These are phyloP conservation scores for Solen grandis DNA, from an alignment of 1,140 invertebrate species.

Conservation along the genomic window DNA sequence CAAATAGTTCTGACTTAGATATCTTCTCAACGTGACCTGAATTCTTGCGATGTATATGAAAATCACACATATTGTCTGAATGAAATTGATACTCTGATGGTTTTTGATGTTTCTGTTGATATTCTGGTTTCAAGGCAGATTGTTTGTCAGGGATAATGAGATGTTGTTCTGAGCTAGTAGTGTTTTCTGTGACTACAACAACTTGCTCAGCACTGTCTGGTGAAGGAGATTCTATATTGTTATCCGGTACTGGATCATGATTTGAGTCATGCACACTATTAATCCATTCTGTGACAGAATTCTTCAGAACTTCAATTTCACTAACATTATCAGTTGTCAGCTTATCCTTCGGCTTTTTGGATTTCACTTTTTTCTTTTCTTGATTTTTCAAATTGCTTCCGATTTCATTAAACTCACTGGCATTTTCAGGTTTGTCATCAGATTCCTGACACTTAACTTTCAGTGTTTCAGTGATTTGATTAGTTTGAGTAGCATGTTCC, in stretches of 20 bases:
- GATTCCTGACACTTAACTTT: not conserved
- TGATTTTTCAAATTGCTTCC: not conserved
- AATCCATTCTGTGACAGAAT: constrained; percentile 54
- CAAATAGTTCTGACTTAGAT: constrained; percentile 33
- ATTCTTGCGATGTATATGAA: too few species aligned
- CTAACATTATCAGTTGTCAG: constrained; percentile 49
- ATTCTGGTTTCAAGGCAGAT: constrained; percentile 48
- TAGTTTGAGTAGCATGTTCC: constrained; percentile 16
- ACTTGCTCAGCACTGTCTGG: too few species aligned
- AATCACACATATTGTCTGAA: too few species aligned
- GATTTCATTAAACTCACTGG: not conserved
- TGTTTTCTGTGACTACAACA: too few species aligned
- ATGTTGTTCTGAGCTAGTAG: too few species aligned
- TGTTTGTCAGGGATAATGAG: too few species aligned
- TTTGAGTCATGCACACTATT: constrained; percentile 42
- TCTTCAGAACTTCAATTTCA: constrained; percentile 49
- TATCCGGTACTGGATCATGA: constrained; percentile 26
- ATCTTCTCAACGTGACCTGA: not conserved
- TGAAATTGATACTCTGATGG: too few species aligned
- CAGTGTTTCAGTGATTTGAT: constrained; percentile 22
- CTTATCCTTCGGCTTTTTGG: constrained; percentile 48
- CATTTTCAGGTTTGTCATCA: not conserved
- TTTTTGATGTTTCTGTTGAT: constrained; percentile 34
- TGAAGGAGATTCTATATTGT: constrained; percentile 15
- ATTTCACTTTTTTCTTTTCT: constrained; percentile 12